Evolutionary conservation across 2,113 vertebrate genomes (phyloP), one percentile per base, ranked within the genome.

Genomic region (Ptilorrhoa leucosticta): DNA sequence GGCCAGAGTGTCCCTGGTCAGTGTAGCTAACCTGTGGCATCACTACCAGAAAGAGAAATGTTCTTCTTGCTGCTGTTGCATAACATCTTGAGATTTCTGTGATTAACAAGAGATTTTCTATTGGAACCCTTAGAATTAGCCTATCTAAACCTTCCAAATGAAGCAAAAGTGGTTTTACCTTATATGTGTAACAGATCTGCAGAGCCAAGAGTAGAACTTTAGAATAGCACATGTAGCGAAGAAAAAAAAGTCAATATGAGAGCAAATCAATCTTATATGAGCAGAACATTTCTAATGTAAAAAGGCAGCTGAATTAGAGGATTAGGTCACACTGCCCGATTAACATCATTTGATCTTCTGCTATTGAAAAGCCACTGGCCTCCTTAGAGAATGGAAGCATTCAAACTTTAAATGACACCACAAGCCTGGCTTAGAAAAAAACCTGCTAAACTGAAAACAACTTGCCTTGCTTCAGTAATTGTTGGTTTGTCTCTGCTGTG

Each of bases 291-390:
- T 94, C 90, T 94, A 97, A 97, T 97, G 94, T 96, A 96, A 95
- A 97, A 97, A 97, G 97, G 97, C 94, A 97, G 90, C 90, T 97
- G 97, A 96, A 97, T 97, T 97, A 96, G 94, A 97, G 97, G 97
- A 97, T 98, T 97, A 97, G 92, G 86, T 94, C 83, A 89, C 83
- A 63, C 44, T 81, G 72, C 72, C 94, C 39, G 94, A 97, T 97
- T 97, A 97, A 97, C 96, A 97, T 90, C 86, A 98, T 97, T 98
- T 98, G 97, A 97, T 98, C 97, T 98, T 97, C 95, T 91, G 91
- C 96, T 96, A 93, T 97, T 97, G 97, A 97, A 97, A 97, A 98
- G 97, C 90, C 94, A 96, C 65, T 76, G 92, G 86, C 80, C 76
- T 97, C 97, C 95, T 94, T 72, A 78, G 60, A 95, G 90, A 95